Evolutionary conservation across 2,888 invertebrate species (phyloP).

Genomic region (Muschampia plurimacula): DNA sequence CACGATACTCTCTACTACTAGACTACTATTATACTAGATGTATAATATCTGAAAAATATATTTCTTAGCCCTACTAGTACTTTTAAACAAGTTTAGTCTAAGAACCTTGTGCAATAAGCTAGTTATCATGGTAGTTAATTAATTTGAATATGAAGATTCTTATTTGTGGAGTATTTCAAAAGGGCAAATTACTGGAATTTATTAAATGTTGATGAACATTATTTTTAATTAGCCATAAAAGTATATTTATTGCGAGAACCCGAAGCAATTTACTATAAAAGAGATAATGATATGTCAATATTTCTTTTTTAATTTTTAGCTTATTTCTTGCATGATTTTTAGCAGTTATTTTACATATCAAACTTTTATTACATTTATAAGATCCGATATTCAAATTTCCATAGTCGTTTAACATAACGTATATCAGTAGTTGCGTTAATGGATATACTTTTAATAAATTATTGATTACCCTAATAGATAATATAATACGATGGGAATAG

Average conservation of each 20-base stretch:
- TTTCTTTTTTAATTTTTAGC: not conserved
- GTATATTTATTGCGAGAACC: constrained; percentile 22
- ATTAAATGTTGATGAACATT: constrained; percentile 22
- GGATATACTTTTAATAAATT: constrained; percentile 57
- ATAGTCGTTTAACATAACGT: constrained; percentile 40
- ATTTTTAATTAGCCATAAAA: constrained; percentile 28
- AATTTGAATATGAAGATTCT: not conserved
- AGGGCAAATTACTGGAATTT: constrained; percentile 1
- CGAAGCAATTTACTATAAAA: constrained; percentile 4
- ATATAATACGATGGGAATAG: constrained; percentile 65
- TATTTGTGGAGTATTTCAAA: not conserved
- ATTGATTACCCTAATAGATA: constrained; percentile 67
- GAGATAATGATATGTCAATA: constrained; percentile 15
- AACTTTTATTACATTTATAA: constrained; percentile 40
- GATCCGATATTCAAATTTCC: constrained; percentile 23
- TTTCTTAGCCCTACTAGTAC: not conserved
- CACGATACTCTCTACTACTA: too few relatives aligned
- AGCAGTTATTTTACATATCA: constrained; percentile 43
- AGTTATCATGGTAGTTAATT: not conserved
- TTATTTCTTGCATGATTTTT: constrained; percentile 17
- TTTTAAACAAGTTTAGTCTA: too few relatives aligned
- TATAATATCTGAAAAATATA: too few relatives aligned
- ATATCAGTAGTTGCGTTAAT: constrained; percentile 49
- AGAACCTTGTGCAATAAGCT: not conserved
- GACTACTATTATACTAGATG: too few relatives aligned